Conservation (phyloP, 2,113 vertebrate genomes). For the Nothoprocta pentlandii region DNA sequence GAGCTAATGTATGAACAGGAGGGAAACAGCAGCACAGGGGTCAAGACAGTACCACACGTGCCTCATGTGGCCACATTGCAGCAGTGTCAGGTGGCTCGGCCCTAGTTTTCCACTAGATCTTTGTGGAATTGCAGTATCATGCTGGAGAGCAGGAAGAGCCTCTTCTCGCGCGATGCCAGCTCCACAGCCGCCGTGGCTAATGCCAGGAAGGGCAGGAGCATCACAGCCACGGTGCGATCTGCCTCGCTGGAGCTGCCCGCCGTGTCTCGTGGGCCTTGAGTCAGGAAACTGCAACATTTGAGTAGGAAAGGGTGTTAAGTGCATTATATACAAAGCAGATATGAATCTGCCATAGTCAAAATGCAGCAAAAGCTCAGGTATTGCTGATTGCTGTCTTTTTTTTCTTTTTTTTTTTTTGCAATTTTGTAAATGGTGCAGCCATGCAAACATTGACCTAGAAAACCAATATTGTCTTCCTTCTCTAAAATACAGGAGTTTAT, state of each 20-base stretch:
- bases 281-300: constrained; percentile 47
- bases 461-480: neutral
- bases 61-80: neutral
- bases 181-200: accelerated
- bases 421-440: constrained; percentile 9
- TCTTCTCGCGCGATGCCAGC: neutral
- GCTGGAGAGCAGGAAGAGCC: constrained; percentile 1
- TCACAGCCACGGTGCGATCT: neutral
- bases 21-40: neutral
- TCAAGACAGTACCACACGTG: neutral
- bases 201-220: neutral
- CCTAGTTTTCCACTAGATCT: neutral
- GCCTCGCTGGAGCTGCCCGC: neutral
- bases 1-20: neutral
- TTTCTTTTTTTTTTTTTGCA: neutral
- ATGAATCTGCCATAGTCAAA: constrained; percentile 41
- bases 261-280: neutral
- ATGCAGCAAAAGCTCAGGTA: neutral
- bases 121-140: neutral
- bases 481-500: neutral
- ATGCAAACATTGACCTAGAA: constrained; percentile 30
- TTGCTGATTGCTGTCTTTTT: constrained; percentile 1
- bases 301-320: constrained; percentile 31
- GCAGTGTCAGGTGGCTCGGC: neutral
- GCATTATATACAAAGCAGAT: constrained; percentile 39